A percentile compares a stretch with the other conserved stretches of the same genome.
Evolutionary conservation across 1,140 invertebrate genomes (phyloP).

Genomic region (Bombus confusus): DNA sequence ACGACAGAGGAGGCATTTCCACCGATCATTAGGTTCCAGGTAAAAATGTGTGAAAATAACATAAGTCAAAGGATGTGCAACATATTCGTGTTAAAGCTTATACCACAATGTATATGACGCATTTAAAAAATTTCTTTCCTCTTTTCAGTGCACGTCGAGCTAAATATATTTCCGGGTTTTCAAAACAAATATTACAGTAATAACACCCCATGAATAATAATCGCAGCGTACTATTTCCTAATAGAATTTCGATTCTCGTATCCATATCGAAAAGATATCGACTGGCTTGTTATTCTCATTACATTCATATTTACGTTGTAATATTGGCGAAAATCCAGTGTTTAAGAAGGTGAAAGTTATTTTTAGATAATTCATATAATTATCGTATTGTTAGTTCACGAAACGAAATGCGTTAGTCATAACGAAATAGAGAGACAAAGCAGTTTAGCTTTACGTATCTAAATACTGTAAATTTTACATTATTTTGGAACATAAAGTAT

Average conservation of each 20-base stretch:
- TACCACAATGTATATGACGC: background rate
- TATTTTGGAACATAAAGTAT: background rate
- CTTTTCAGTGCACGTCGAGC: background rate
- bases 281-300: background rate
- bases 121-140: constrained; percentile 13
- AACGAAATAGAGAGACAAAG: background rate
- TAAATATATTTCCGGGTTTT: background rate
- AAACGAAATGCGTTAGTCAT: background rate
- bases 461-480: too few relatives aligned
- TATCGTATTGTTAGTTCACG: constrained; percentile 8
- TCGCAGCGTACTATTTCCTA: background rate
- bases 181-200: background rate
- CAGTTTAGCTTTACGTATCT: background rate
- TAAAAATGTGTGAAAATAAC: constrained; percentile 62
- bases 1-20: constrained; percentile 71
- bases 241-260: background rate
- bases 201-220: background rate
- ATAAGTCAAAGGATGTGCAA: background rate
- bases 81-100: background rate
- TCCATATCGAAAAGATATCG: background rate
- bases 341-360: constrained; percentile 52
- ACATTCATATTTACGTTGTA: constrained; percentile 11
- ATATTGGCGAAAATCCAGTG: constrained; percentile 59
- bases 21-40: constrained; percentile 77
- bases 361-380: constrained; percentile 54